These are phyloP conservation scores for Rhyacichthys aspro DNA, from an alignment of 2,797 vertebrate species.

Conservation along the genomic window DNA sequence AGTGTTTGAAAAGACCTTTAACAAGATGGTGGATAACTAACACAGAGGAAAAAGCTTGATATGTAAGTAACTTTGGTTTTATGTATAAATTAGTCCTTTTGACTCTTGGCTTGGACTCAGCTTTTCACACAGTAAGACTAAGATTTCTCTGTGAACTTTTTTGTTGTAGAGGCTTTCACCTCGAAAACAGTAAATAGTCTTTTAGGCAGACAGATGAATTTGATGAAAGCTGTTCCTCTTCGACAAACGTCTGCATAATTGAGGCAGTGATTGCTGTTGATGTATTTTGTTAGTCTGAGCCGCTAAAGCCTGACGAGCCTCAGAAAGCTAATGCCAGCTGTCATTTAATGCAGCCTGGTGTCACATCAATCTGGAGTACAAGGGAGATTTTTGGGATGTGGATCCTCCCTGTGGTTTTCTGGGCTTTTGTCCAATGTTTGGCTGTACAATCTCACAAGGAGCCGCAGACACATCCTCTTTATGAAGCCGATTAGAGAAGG, in stretches of 20 bases:
- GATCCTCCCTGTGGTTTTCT: slow-evolving; percentile 42
- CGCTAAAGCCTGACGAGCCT: slow-evolving; percentile 6
- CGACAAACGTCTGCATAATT: background rate
- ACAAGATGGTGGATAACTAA: slow-evolving; percentile 30
- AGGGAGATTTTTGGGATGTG: slow-evolving; percentile 29
- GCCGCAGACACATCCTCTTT: slow-evolving; percentile 13
- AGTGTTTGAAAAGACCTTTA: slow-evolving; percentile 20
- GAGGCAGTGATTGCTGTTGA: background rate
- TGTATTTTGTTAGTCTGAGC: slow-evolving; percentile 7
- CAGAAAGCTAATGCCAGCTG: slow-evolving; percentile 17
- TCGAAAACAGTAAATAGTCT: too few species aligned
- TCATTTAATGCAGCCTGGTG: slow-evolving; percentile 22
- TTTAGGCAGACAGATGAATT: too few species aligned
- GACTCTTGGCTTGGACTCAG: background rate
- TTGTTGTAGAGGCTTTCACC: slow-evolving; percentile 3
- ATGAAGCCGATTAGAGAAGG: slow-evolving; percentile 37
- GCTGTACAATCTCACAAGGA: slow-evolving; percentile 21
- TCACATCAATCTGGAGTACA: slow-evolving; percentile 16
- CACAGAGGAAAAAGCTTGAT: background rate
- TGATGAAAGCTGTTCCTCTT: slow-evolving; percentile 2
- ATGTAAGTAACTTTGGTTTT: slow-evolving; percentile 42
- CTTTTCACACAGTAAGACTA: too few species aligned
- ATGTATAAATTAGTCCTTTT: slow-evolving; percentile 1
- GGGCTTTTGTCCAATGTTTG: slow-evolving; percentile 44
- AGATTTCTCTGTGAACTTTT: too few species aligned